Evolutionary conservation across 1,140 invertebrate species (phyloP), one percentile per base, ranked within the genome.

Genomic region (Aplysia californica): DNA sequence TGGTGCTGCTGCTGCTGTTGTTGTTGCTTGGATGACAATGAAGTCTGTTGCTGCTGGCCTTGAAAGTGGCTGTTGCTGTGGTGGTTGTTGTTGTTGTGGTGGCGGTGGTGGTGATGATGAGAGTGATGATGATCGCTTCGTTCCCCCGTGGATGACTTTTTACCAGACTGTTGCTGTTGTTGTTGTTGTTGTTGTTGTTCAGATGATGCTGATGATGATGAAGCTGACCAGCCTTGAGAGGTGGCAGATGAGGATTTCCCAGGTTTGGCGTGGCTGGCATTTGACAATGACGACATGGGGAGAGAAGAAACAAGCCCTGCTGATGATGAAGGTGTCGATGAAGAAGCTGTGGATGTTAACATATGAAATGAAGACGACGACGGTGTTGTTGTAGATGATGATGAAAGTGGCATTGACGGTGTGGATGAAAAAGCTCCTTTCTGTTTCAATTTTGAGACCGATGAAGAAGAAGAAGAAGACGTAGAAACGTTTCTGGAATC

Each of bases 101-200:
- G 18, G 2, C 58, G 69, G 2, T 71, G 69, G n/a, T 71, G 69
- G 33, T 71, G 50, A n/a, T 71, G 69, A 58, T 71, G 69, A 31
- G 21, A 36, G 26, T 61, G 35, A 10, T 66, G 72, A 21, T 66
- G 38, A n/a, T 38, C 21, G n/a, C 18, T 38, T 4, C 36, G n/a
- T 31, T 2, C 26, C n/a, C 66, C 66, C 39, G 58, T 64, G 59
- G 15, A 35, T 23, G 55, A 50, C 29, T 50, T 36, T 21, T 31
- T 6, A 26, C 29, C 10, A 26, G 10, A 26, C 6, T 10, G 26
- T 29, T 61, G 58, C 29, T 61, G 58, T 61, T 29, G 10, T 61
- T 31, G 18, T 61, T 61, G 58, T 6, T 61, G 10, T 23, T 10
- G 26, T 61, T 10, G 10, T 61, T 10, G 58, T 50, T 10, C 44